These are phyloP conservation scores for Oxygymnocypris stewartii DNA, from an alignment of 2,113 vertebrate species.

Conservation along the genomic window DNA sequence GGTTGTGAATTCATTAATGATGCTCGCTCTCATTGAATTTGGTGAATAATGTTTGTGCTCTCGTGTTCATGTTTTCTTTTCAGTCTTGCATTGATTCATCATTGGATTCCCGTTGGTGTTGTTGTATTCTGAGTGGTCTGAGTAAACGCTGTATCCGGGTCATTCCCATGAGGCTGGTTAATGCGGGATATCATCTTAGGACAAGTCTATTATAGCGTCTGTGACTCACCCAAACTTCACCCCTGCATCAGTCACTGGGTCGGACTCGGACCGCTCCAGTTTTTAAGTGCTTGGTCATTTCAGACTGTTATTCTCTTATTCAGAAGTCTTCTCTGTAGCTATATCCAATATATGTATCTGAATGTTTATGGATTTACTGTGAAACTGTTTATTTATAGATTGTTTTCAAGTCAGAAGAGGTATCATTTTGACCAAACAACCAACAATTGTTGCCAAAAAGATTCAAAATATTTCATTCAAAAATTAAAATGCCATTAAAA, in stretches of 20 bases:
- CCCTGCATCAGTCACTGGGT: slow-evolving; percentile 15
- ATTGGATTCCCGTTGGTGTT: neutral
- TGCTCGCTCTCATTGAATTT: neutral
- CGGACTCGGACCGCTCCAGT: neutral
- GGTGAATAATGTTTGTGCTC: neutral
- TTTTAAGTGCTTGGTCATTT: neutral
- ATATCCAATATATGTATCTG: neutral
- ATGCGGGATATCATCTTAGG: slow-evolving; percentile 10
- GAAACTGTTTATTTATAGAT: neutral
- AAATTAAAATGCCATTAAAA: no score
- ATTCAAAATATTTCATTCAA: no score
- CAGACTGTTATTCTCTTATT: neutral
- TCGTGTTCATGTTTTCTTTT: neutral
- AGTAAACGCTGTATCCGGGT: neutral
- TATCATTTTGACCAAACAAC: no score
- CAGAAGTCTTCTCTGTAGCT: neutral
- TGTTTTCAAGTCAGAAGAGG: neutral
- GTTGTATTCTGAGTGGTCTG: slow-evolving; percentile 5
- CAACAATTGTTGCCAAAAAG: no score
- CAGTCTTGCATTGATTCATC: neutral
- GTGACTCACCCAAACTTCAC: slow-evolving; percentile 24
- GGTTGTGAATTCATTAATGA: slow-evolving; percentile 8
- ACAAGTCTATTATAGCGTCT: neutral
- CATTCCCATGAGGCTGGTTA: slow-evolving; percentile 22
- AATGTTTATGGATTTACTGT: neutral